Evolutionary conservation across 2,113 vertebrate genomes (phyloP), one percentile per base, ranked within the genome.

Genomic region (Paradisaea rubra): DNA sequence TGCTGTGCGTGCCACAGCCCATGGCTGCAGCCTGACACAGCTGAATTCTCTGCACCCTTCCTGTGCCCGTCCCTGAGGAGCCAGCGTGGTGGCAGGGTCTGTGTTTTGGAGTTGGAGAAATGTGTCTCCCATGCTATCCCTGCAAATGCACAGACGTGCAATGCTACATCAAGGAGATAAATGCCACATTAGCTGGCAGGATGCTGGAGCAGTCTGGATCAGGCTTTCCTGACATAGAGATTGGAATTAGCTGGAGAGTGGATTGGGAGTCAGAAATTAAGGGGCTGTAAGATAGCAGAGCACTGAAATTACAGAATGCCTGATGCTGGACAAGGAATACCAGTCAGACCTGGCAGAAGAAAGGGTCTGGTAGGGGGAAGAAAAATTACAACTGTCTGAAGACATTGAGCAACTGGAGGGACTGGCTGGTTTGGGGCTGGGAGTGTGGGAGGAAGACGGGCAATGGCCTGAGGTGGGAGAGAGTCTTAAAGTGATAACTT

Each of bases 101-200:
- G 1, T 15, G 16, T n/a, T 69, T 61, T 54, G 18, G 47, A 65
- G 15, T 3, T 33, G 35, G 13, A 65, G 45, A 33, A 68, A 27
- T 0, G 0, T 22, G 4, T 21, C 11, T 35, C 24, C 49, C 13
- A 3, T 28, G n/a, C 11, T 30, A 1, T n/a, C 33, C 21, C 39
- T 54, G 82, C 7, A 61, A 61, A 69, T 15, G 2, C 7, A 39
- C 47, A 35, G 44, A 20, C 3, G 4, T 8, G 20, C 4, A 53
- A 2, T 15, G 13, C 7, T 53, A 9, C 19, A 16, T 13, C 18
- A 53, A 35, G 14, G 30, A 81, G 7, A 47, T n/a, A 61, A 81
- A 30, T 28, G 18, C 7, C 18, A 39, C 20, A 10, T 6, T 16
- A 42, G 5, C 16, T 73, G 39, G 9, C 0, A 1, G 37, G 31